Evolutionary conservation across 2,797 vertebrate genomes (phyloP), one percentile per base, ranked within the genome.

Genomic region (Hemibagrus guttatus): DNA sequence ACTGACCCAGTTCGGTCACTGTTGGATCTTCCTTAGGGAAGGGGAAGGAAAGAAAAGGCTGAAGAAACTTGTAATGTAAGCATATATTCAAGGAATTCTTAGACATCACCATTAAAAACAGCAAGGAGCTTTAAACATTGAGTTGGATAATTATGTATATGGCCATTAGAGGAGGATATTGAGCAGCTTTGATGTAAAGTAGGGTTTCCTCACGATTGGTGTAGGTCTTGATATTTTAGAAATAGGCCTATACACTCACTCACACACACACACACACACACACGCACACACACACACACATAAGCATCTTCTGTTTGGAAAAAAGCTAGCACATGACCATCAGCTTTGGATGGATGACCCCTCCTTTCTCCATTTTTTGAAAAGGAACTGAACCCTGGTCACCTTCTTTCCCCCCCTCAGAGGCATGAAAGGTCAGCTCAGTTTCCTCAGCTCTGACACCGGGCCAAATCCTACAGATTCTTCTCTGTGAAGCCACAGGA

Each of bases 121-220:
- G 42, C 69, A 72, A 13, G 31, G 21, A 49, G 13, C 26, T n/a
- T 75, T n/a, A n/a, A 63, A 52, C 26, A 68, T 14, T 35, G 49
- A 54, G 23, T 83, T 75, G 84, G 85, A 75, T 87, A 54, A 63
- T 82, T 83, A 85, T 64, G 80, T 49, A 80, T 63, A 83, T 58
- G 72, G 78, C 89, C 89, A 89, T 89, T 89, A 91, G 90, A 87
- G 88, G 89, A 88, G 81, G 90, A 89, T 83, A 86, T 85, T 85
- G 87, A 90, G 90, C 88, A 76, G 71, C 61, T 66, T 71, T 54
- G 26, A 63, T 6, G 16, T 71, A 64, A 52, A 66, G 69, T 82
- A 17, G 21, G 6, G 58, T 81, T 84, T 86, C 78, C 21, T 76
- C 23, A 28, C 46, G 49, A 56, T 49, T 56, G n/a, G 21, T 83